phyloP scores from a whole-genome alignment of 1,140 invertebrate genomes.

The Euura lappo region DNA sequence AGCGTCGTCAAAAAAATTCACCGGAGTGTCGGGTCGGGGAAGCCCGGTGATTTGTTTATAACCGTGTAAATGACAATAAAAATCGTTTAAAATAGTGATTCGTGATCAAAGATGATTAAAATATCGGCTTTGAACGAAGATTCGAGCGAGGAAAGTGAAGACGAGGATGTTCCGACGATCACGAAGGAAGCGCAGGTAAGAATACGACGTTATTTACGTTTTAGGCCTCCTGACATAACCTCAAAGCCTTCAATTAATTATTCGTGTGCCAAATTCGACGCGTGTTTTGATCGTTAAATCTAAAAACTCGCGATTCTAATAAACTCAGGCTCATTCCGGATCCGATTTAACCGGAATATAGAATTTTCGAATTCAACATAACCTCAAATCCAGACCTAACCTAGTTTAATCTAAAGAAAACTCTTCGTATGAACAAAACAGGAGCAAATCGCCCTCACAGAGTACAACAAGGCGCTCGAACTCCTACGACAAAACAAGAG shows the following conservation, averaged over 20 bases:
- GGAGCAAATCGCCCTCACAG: conserved; percentile 74
- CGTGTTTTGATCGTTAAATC: no score
- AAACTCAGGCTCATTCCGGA: no score
- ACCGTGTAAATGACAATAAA: neutral
- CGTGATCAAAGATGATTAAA: conserved; percentile 64
- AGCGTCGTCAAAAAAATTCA: neutral
- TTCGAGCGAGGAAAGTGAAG: conserved; percentile 65
- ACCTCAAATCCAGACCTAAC: conserved; percentile 11
- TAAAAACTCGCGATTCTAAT: no score
- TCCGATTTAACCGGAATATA: neutral
- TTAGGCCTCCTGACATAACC: conserved; percentile 6
- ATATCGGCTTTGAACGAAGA: conserved; percentile 74
- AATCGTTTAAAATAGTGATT: neutral
- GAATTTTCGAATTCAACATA: conserved; percentile 8
- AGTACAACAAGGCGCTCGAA: conserved; percentile 73
- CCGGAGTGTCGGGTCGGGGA: neutral
- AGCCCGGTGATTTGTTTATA: conserved; percentile 18
- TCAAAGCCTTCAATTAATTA: conserved; percentile 12
- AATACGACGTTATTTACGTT: neutral
- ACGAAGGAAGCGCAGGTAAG: conserved; percentile 72
- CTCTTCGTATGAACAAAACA: conserved; percentile 37
- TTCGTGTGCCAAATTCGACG: neutral
- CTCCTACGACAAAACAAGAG: conserved; percentile 66
- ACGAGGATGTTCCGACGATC: conserved; percentile 61
- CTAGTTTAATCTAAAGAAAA: conserved; percentile 9